A percentile compares a stretch with the other conserved stretches of the same genome.
These are phyloP conservation scores for Pluvianellus socialis DNA, from an alignment of 2,113 vertebrate species.

Conservation along the genomic window DNA sequence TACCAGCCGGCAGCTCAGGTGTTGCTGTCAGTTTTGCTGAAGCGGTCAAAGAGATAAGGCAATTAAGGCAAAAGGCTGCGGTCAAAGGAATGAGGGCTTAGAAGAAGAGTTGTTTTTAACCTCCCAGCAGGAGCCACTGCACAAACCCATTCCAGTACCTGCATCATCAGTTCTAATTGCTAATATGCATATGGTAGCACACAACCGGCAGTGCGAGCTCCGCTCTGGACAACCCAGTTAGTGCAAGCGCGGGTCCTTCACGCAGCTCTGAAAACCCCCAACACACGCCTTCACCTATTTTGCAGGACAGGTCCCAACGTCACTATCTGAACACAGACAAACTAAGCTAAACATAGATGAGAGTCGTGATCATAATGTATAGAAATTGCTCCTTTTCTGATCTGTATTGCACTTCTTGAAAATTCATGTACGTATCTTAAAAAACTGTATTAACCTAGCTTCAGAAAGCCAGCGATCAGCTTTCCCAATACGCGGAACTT, in stretches of 20 bases:
- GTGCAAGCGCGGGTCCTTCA: neutral
- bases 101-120: neutral
- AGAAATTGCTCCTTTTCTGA: neutral
- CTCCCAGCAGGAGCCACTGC: neutral
- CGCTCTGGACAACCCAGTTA: neutral
- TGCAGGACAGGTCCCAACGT: neutral
- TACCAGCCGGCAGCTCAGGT: neutral
- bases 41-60: neutral
- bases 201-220: neutral
- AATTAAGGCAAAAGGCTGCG: neutral
- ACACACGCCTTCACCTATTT: neutral
- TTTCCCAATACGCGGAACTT: neutral
- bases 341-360: neutral
- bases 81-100: neutral
- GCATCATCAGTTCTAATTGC: neutral
- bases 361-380: rapidly evolving
- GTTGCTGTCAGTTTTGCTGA: neutral
- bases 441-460: neutral
- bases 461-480: neutral
- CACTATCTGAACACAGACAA: neutral
- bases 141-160: neutral
- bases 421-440: neutral
- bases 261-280: neutral
- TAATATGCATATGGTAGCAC: neutral
- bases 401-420: neutral